Evolutionary conservation across 2,888 invertebrate genomes (phyloP).

Genomic region (Vanessa cardui): DNA sequence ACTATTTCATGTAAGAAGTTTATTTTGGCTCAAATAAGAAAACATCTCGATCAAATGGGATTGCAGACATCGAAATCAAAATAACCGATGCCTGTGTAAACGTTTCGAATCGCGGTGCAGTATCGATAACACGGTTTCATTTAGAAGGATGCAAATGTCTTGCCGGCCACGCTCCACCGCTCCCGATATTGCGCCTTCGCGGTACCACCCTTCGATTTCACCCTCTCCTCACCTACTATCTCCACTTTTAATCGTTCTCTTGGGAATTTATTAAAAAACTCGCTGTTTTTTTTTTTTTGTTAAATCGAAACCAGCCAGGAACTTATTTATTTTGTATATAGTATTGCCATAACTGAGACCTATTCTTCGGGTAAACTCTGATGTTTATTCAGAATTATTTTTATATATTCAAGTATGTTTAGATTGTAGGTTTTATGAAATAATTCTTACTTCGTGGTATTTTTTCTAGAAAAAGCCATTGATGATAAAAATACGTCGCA

Average conservation of each 20-base stretch:
- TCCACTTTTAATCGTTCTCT: slow-evolving; percentile 68
- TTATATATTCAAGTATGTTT: not conserved
- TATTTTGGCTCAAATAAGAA: slow-evolving; percentile 29
- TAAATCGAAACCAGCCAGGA: slow-evolving; percentile 31
- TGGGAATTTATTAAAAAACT: slow-evolving; percentile 68
- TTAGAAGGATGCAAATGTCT: slow-evolving; percentile 70
- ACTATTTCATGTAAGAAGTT: slow-evolving; percentile 21
- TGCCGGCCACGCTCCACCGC: slow-evolving; percentile 59
- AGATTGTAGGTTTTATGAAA: no score
- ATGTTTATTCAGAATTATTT: not conserved
- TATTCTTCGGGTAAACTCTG: not conserved
- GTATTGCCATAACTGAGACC: not conserved
- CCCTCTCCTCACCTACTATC: slow-evolving; percentile 58
- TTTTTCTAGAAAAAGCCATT: not conserved
- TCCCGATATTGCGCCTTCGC: slow-evolving; percentile 66
- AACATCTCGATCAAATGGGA: slow-evolving; percentile 25
- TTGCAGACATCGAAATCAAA: slow-evolving; percentile 31
- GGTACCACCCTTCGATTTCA: slow-evolving; percentile 40
- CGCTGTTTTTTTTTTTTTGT: slow-evolving; percentile 27
- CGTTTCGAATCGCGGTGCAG: slow-evolving; percentile 54
- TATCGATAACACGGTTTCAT: slow-evolving; percentile 64
- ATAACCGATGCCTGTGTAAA: slow-evolving; percentile 35
- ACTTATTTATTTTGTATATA: slow-evolving; percentile 21
- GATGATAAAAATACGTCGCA: not conserved
- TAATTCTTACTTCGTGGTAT: no score